phyloP scores from a whole-genome alignment of 1,140 invertebrate genomes.

The Arion vulgaris region DNA sequence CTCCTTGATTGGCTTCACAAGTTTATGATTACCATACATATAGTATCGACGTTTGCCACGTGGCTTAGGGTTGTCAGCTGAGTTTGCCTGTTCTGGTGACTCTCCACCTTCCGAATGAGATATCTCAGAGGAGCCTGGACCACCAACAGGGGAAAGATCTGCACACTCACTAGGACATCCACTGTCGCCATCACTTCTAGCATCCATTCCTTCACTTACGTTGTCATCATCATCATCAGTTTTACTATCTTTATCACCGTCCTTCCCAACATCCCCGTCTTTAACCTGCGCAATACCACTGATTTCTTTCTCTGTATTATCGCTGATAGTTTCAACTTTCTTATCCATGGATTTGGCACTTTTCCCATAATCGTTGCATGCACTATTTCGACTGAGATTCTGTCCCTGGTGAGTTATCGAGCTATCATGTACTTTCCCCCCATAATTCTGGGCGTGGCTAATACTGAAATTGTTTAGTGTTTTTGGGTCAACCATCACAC shows the following conservation, averaged over 20 bases:
- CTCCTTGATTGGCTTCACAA: constrained; percentile 69
- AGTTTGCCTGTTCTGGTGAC: constrained; percentile 1
- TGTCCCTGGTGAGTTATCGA: background rate
- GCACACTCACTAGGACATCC: constrained; percentile 42
- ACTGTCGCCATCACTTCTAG: constrained; percentile 42
- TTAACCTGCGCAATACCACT: background rate
- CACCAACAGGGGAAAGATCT: constrained; percentile 36
- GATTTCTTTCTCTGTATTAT: background rate
- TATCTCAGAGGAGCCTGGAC: constrained; percentile 38
- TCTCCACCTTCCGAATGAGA: constrained; percentile 27
- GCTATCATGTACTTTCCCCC: too few species aligned
- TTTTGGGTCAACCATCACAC: background rate
- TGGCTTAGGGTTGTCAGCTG: constrained; percentile 29
- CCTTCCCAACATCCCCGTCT: background rate
- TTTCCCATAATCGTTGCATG: background rate
- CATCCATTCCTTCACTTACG: constrained; percentile 37
- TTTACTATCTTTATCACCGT: background rate
- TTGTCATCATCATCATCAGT: constrained; percentile 7
- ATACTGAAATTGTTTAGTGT: background rate
- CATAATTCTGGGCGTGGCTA: background rate
- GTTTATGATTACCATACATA: constrained; percentile 66
- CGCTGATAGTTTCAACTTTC: background rate
- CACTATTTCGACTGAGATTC: background rate
- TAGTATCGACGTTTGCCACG: constrained; percentile 63
- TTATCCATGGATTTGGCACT: background rate